Base-by-base conservation (phyloP, 35 echinoderm and acorn worm genomes). In the Ptychodera flava region DNA sequence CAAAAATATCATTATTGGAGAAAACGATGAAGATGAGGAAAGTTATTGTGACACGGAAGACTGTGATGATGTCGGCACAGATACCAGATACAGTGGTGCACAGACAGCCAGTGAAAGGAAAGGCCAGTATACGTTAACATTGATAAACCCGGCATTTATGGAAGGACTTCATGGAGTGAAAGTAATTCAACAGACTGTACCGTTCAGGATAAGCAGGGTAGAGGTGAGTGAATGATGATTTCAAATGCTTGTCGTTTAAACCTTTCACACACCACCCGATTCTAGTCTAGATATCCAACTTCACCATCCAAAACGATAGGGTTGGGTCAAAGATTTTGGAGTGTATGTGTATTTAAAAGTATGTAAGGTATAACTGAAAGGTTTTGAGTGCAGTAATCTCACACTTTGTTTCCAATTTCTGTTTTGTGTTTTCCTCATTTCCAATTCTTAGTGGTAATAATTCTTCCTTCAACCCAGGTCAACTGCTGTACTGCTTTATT, bases 191-290 rank as follows among this genome's bases (percentile, higher is more conserved):
- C 95, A 98, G 37, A 81, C 78, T 34, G 78, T 94, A 34, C 95
- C 95, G 85, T 90, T 94, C 33, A 93, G 95, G 80, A 94, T 82
- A 28, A 98, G 95, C 87, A 98, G 84, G 30, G 38, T 98, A 31
- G 78, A 92, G 92, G 95, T 98, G 36, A 83, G 93, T 84, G 85
- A 32, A 35, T 36, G 31, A 34, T 36, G 33, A 28, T 12, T 22
- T 64, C 45, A 64, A 64, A 64, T 64, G n/a, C n/a, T n/a, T n/a
- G n/a, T n/a, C n/a, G n/a, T n/a, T n/a, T n/a, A n/a, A n/a, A n/a
- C n/a, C n/a, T n/a, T n/a, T n/a, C n/a, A n/a, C n/a, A n/a, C n/a
- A n/a, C n/a, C n/a, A n/a, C n/a, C n/a, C n/a, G n/a, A n/a, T n/a
- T n/a, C n/a, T n/a, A n/a, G n/a, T n/a, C n/a, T n/a, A n/a, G n/a